Evolutionary conservation across 2,797 vertebrate genomes (phyloP).

Genomic region (Chloroceryle inda): DNA sequence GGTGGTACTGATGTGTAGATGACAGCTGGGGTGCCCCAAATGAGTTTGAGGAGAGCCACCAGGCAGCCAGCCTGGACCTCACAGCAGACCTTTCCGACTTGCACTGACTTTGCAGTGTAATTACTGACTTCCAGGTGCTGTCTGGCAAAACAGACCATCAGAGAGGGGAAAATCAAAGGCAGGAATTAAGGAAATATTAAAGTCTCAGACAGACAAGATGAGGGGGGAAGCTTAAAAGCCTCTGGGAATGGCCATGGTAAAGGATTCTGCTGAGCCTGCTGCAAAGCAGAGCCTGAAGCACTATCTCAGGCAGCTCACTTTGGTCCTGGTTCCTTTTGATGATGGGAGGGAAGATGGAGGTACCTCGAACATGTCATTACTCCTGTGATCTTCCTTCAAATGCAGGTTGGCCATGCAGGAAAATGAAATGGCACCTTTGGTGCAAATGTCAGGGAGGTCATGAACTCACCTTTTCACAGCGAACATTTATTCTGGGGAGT

Average conservation of each 20-base stretch:
- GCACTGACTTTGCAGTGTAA: background rate
- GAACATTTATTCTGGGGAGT: background rate
- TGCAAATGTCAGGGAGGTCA: background rate
- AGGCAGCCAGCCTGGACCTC: background rate
- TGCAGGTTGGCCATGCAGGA: background rate
- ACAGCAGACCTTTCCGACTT: background rate
- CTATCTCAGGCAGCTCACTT: background rate
- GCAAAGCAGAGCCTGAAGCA: conserved; percentile 15
- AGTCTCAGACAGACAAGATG: background rate
- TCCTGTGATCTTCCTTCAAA: background rate
- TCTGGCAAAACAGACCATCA: background rate
- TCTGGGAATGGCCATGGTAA: background rate
- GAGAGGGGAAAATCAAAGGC: background rate
- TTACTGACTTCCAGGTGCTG: background rate
- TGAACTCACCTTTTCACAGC: background rate
- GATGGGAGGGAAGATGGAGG: background rate
- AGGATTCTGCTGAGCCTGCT: background rate
- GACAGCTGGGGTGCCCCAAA: background rate
- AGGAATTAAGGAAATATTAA: conserved; percentile 6
- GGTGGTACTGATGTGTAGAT: background rate
- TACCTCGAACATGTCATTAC: background rate
- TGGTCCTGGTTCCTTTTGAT: background rate
- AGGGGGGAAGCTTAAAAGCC: background rate
- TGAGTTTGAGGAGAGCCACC: background rate
- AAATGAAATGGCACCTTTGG: background rate